Conservation (phyloP, 2,888 invertebrate genomes). For the Pseudoips prasinana region DNA sequence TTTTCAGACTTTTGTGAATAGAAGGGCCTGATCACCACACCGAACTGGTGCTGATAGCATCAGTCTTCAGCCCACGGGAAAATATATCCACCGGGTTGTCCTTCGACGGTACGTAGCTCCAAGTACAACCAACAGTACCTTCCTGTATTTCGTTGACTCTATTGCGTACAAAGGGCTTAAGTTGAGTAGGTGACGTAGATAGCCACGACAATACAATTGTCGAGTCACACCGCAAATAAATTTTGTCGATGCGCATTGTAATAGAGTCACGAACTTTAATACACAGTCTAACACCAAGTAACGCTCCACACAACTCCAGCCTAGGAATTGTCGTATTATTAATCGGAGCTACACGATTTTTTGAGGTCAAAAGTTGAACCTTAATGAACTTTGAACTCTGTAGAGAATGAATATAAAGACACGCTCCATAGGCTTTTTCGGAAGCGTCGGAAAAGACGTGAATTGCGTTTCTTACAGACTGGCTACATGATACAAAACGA, state of each 20-base stretch:
- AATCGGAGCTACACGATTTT: constrained; percentile 3
- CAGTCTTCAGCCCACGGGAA: constrained; percentile 15
- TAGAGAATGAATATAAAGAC: constrained; percentile 18
- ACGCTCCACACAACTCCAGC: background rate
- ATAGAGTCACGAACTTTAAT: background rate
- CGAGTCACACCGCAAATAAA: background rate
- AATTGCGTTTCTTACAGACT: constrained; percentile 9
- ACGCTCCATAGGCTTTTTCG: constrained; percentile 21
- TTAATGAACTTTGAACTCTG: background rate
- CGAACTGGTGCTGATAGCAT: constrained; percentile 7
- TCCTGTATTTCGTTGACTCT: constrained; percentile 2
- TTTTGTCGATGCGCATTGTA: background rate
- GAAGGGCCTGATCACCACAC: constrained; percentile 28
- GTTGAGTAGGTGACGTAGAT: background rate
- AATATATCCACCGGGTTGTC: constrained; percentile 3
- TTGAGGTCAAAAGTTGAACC: constrained; percentile 22
- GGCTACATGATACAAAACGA: constrained; percentile 11
- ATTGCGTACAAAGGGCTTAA: constrained; percentile 1
- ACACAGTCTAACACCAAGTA: background rate
- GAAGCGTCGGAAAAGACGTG: constrained; percentile 30
- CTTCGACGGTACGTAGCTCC: constrained; percentile 2
- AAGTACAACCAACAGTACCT: background rate
- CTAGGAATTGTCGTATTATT: background rate
- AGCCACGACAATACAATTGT: background rate
- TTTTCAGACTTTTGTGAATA: constrained; percentile 5